Conservation (phyloP, 1,140 invertebrate genomes). For the Papilio helenus region DNA sequence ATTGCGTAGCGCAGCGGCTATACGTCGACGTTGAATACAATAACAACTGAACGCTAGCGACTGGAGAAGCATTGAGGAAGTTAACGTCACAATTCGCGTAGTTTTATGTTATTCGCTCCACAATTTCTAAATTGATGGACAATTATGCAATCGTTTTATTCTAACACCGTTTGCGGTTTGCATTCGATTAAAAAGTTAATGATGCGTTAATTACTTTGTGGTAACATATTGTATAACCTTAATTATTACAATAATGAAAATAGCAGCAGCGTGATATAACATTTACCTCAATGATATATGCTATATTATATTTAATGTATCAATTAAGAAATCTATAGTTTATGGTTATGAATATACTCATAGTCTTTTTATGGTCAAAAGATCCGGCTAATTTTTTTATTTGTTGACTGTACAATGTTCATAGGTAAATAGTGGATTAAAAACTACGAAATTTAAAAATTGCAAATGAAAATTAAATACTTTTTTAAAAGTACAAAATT, state of each 20-base stretch:
- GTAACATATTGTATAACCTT: constrained; percentile 12
- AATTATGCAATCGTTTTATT: constrained; percentile 8
- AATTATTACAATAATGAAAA: neutral
- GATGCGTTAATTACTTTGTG: constrained; percentile 7
- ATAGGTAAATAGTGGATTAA: no score
- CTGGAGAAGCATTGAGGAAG: constrained; percentile 31
- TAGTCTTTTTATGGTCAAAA: neutral
- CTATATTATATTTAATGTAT: neutral
- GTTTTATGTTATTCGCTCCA: constrained; percentile 32
- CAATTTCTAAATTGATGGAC: constrained; percentile 32
- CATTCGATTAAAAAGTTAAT: constrained; percentile 16
- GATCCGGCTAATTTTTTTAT: neutral
- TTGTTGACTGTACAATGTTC: no score
- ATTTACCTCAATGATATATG: neutral
- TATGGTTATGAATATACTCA: neutral
- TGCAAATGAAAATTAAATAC: no score
- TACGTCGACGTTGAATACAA: constrained; percentile 13
- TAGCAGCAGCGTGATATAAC: neutral
- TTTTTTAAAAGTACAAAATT: neutral
- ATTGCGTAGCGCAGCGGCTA: constrained; percentile 18
- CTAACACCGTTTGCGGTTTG: constrained; percentile 12
- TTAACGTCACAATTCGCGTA: neutral
- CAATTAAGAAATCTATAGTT: neutral
- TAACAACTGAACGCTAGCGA: constrained; percentile 5
- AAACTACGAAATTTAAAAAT: no score